phyloP scores from a whole-genome alignment of 2,888 invertebrate genomes.

The Creontiades dilutus region DNA sequence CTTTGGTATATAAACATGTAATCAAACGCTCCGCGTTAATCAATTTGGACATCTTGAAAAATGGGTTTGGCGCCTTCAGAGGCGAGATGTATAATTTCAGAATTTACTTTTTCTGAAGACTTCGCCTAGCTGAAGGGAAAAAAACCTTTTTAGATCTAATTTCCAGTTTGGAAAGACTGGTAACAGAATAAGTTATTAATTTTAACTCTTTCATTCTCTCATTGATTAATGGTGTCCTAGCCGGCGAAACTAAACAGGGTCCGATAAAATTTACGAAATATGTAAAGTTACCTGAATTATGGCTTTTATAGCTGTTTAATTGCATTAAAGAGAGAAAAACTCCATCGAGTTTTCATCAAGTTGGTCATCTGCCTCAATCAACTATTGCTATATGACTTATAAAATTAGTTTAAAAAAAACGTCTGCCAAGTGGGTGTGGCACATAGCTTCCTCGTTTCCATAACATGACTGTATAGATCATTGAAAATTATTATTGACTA shows the following conservation, averaged over 20 bases:
- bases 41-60: constrained; percentile 26
- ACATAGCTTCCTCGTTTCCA: too few species aligned
- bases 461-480: too few species aligned
- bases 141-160: not conserved
- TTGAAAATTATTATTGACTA: too few species aligned
- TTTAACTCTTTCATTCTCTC: not conserved
- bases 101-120: not conserved
- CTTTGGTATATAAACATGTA: constrained; percentile 29
- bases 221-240: not conserved
- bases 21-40: constrained; percentile 31
- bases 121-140: not conserved
- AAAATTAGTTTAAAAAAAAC: too few species aligned
- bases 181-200: not conserved
- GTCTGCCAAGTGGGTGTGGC: too few species aligned
- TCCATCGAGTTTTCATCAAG: too few species aligned
- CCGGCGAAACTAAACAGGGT: not conserved
- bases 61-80: not conserved
- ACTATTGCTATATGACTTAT: too few species aligned
- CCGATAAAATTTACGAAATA: not conserved
- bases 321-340: too few species aligned
- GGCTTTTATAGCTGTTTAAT: too few species aligned
- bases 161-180: not conserved
- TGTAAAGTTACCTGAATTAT: not conserved
- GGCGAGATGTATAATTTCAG: not conserved
- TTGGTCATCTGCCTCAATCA: too few species aligned